Evolutionary conservation across 2,797 vertebrate genomes (phyloP).

Genomic region (Podarcis lilfordi): DNA sequence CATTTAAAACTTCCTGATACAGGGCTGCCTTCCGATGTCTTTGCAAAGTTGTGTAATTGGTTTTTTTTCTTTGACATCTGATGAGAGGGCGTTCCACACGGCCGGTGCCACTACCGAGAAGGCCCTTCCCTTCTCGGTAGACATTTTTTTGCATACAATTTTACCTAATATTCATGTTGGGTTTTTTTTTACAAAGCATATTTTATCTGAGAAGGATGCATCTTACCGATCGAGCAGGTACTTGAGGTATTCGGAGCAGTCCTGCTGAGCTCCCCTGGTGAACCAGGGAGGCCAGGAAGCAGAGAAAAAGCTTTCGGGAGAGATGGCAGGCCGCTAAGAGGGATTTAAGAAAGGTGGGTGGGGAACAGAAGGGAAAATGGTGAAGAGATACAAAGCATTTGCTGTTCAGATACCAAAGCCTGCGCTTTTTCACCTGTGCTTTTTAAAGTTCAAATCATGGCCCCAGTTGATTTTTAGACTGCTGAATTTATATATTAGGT

Average conservation of each 20-base stretch:
- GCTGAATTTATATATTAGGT: not conserved
- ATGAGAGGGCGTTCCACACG: too few species aligned
- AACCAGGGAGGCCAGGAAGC: conserved; percentile 87
- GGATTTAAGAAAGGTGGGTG: not conserved
- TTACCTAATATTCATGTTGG: too few species aligned
- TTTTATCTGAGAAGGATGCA: fast-evolving
- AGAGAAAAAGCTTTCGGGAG: conserved; percentile 81
- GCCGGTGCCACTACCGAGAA: too few species aligned
- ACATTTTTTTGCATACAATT: too few species aligned
- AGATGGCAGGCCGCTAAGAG: conserved; percentile 81
- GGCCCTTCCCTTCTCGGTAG: too few species aligned
- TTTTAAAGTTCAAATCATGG: not conserved
- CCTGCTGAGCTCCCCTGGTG: conserved; percentile 82
- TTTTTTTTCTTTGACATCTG: too few species aligned
- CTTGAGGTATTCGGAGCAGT: conserved; percentile 86
- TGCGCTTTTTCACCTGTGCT: not conserved
- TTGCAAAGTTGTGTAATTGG: too few species aligned
- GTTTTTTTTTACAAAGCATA: not conserved
- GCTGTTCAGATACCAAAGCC: not conserved
- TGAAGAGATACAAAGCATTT: not conserved
- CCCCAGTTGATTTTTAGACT: too few species aligned
- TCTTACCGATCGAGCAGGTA: conserved; percentile 84
- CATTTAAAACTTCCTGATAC: too few species aligned
- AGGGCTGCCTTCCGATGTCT: too few species aligned
- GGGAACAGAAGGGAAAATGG: fast-evolving